Conservation (phyloP, 1,140 invertebrate genomes). For the Drosophila lowei region DNA sequence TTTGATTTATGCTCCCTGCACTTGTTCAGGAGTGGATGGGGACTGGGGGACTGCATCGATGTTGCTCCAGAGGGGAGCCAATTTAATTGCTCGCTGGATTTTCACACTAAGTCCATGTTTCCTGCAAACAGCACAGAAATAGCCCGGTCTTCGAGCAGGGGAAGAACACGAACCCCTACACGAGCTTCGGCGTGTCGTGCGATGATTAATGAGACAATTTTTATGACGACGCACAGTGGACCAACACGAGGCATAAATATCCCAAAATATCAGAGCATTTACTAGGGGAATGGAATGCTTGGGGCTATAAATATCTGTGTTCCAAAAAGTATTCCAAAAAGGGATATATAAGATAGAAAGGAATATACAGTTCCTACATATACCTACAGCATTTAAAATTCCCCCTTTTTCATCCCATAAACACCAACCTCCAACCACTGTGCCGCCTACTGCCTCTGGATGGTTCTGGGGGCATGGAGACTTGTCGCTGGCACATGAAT, state of each 20-base stretch:
- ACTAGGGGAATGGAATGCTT: neutral
- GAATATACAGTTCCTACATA: too few relatives aligned
- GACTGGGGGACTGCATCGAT: slow-evolving; percentile 1
- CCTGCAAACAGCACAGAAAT: slow-evolving; percentile 64
- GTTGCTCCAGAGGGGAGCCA: slow-evolving; percentile 33
- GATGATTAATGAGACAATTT: slow-evolving; percentile 81
- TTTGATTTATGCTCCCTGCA: slow-evolving; percentile 75
- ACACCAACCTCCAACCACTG: slow-evolving; percentile 27
- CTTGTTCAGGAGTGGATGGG: too few relatives aligned
- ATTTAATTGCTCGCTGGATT: slow-evolving; percentile 73
- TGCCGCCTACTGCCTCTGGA: slow-evolving; percentile 3
- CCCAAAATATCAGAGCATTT: slow-evolving; percentile 15
- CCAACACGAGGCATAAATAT: slow-evolving; percentile 19
- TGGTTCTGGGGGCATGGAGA: slow-evolving; percentile 2
- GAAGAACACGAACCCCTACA: slow-evolving; percentile 25
- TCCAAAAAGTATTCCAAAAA: too few relatives aligned
- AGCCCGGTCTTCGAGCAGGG: slow-evolving; percentile 25
- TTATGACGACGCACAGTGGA: slow-evolving; percentile 67
- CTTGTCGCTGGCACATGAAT: slow-evolving; percentile 66
- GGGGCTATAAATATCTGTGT: too few relatives aligned
- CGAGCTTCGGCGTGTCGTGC: slow-evolving; percentile 48
- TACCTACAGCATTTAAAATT: too few relatives aligned
- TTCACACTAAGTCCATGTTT: slow-evolving; percentile 77
- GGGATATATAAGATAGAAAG: too few relatives aligned
- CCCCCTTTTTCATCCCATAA: too few relatives aligned